These are phyloP conservation scores for Periophthalmodon schlosseri DNA, from an alignment of 2,113 vertebrate species.

Conservation along the genomic window DNA sequence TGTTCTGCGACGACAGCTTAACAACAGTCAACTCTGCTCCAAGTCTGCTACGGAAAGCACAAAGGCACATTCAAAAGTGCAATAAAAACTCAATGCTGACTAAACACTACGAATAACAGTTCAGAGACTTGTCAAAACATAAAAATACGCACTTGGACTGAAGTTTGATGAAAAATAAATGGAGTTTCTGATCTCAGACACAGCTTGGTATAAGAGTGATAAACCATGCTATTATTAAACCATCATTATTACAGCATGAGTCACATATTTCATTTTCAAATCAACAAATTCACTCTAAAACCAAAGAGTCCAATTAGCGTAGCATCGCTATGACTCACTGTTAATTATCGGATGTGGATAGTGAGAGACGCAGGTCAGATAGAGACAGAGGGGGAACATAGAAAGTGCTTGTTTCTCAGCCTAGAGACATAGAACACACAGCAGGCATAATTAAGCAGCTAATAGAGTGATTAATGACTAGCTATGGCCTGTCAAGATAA, in stretches of 20 bases:
- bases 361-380: constrained; percentile 30
- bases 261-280: neutral
- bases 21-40: constrained; percentile 17
- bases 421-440: constrained; percentile 23
- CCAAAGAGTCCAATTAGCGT: constrained; percentile 43
- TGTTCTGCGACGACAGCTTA: constrained; percentile 57
- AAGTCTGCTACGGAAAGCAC: neutral
- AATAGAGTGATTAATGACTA: constrained; percentile 66
- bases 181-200: neutral
- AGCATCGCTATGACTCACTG: constrained; percentile 14
- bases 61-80: constrained; percentile 8
- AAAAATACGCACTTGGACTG: neutral
- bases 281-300: constrained; percentile 12
- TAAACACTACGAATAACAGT: constrained; percentile 9
- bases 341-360: constrained; percentile 40
- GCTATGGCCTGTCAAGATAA: constrained; percentile 24
- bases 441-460: constrained; percentile 59
- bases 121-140: neutral
- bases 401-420: neutral
- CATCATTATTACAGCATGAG: neutral
- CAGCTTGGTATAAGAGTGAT: neutral
- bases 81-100: constrained; percentile 13
- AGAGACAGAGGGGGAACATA: constrained; percentile 28
- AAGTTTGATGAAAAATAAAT: neutral
- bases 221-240: neutral